Percentiles rank a stretch among this genome's conserved stretches.
Conservation (phyloP, 2,113 vertebrate genomes). For the Hiodon tergisus region DNA sequence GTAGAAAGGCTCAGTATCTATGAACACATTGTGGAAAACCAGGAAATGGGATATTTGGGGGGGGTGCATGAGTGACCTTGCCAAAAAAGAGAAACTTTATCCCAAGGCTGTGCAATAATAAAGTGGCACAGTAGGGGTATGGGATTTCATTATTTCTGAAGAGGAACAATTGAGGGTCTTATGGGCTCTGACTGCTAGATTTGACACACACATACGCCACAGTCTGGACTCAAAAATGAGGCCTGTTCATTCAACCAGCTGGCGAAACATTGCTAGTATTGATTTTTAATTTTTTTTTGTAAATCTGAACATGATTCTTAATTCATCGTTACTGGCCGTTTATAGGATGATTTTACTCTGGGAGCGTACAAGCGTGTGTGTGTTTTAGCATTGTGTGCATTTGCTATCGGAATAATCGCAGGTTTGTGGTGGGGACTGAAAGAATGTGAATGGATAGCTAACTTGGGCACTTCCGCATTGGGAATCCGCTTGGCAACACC, state of each 20-base stretch:
- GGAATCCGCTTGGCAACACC: neutral
- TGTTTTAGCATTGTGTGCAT: no score
- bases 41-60: conserved; percentile 21
- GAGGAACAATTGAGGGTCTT: conserved; percentile 29
- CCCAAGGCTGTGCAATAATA: conserved; percentile 21
- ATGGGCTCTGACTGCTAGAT: conserved; percentile 14
- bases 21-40: conserved; percentile 23
- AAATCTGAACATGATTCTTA: neutral
- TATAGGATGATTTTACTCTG: neutral
- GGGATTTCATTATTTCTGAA: conserved; percentile 29
- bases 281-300: conserved; percentile 17
- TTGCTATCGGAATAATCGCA: neutral
- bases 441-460: neutral
- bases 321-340: neutral
- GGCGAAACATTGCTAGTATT: conserved; percentile 9
- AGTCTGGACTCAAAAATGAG: conserved; percentile 4
- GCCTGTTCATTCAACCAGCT: conserved; percentile 8
- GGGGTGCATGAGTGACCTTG: conserved; percentile 18
- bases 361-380: neutral
- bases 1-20: conserved; percentile 11
- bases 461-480: no score
- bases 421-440: neutral
- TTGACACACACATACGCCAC: conserved; percentile 10
- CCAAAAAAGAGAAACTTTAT: conserved; percentile 20
- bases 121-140: conserved; percentile 22